These are phyloP conservation scores for Alaudala cheleensis DNA, from an alignment of 2,113 vertebrate genomes.

Conservation along the genomic window DNA sequence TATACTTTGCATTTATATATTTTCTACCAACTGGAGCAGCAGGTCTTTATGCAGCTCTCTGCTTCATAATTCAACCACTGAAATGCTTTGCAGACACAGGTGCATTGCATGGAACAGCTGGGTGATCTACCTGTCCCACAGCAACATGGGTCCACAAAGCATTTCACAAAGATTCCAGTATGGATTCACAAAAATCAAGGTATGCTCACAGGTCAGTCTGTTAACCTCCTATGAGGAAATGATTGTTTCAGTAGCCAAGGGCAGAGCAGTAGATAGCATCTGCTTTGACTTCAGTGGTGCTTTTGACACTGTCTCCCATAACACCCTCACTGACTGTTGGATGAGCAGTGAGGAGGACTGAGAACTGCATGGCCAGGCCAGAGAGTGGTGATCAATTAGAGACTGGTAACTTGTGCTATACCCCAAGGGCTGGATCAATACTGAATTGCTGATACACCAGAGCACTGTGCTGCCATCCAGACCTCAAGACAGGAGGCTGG, in stretches of 20 bases:
- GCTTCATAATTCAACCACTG: background rate
- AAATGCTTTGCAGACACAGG: background rate
- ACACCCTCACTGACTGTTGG: background rate
- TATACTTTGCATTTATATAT: background rate
- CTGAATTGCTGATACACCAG: background rate
- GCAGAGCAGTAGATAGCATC: background rate
- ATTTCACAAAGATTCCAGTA: background rate
- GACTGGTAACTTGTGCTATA: background rate
- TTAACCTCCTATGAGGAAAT: background rate
- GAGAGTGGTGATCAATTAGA: background rate
- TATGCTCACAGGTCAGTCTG: background rate
- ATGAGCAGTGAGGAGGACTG: background rate
- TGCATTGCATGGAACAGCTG: background rate
- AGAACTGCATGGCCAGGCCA: background rate
- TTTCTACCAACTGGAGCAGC: background rate
- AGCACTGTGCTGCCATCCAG: background rate
- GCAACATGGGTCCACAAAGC: background rate
- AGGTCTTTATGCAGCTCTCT: background rate
- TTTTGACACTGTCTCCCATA: background rate
- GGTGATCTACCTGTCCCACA: background rate
- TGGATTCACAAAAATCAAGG: background rate
- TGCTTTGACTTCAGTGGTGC: background rate
- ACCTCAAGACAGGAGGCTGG: background rate
- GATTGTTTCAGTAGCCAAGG: background rate
- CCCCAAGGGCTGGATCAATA: background rate